Evolutionary conservation across 2,888 invertebrate genomes (phyloP).

Genomic region (Papilio elwesi): DNA sequence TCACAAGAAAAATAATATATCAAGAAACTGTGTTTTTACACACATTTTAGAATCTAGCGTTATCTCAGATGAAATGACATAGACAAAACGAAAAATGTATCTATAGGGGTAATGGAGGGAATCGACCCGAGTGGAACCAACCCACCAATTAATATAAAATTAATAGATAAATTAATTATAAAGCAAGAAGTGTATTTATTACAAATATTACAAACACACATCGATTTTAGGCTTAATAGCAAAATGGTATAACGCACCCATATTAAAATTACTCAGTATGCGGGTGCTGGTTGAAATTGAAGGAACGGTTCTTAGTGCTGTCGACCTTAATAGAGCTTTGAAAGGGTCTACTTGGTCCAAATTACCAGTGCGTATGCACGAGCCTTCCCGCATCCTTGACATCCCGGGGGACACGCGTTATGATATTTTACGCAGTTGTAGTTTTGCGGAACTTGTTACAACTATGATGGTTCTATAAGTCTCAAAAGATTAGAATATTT

Average conservation of each 20-base stretch:
- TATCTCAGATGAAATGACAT: too few species aligned
- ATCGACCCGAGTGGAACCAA: too few species aligned
- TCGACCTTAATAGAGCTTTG: conserved; percentile 66
- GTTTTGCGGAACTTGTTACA: conserved; percentile 22
- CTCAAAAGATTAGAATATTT: neutral
- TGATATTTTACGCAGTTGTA: conserved; percentile 3
- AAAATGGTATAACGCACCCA: neutral
- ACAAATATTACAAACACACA: neutral
- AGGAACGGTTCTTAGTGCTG: conserved; percentile 77
- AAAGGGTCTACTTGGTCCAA: conserved; percentile 79
- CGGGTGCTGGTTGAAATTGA: conserved; percentile 69
- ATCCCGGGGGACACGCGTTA: conserved; percentile 45
- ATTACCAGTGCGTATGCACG: conserved; percentile 68
- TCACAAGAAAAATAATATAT: too few species aligned
- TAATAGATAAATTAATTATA: too few species aligned
- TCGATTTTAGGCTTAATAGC: neutral
- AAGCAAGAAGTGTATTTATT: too few species aligned
- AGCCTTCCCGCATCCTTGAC: conserved; percentile 74
- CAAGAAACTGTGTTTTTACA: too few species aligned
- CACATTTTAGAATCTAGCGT: too few species aligned
- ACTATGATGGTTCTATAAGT: neutral
- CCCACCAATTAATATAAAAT: too few species aligned
- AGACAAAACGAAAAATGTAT: too few species aligned
- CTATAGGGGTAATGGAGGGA: too few species aligned
- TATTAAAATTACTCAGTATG: conserved; percentile 59